These are phyloP conservation scores for Oscheius sp. DNA, from an alignment of 2,888 invertebrate genomes.

Conservation along the genomic window DNA sequence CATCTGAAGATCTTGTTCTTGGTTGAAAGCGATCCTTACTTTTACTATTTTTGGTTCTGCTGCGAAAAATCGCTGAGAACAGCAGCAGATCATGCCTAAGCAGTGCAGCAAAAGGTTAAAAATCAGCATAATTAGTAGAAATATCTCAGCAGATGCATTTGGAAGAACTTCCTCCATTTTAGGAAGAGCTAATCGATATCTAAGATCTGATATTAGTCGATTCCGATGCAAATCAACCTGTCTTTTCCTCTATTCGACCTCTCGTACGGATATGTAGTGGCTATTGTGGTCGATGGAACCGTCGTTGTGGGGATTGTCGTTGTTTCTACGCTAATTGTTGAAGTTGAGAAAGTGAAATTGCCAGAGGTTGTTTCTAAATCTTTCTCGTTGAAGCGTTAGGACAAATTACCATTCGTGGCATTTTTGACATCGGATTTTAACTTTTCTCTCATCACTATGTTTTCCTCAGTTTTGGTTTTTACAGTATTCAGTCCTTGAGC, in stretches of 20 bases:
- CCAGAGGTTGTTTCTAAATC: no score
- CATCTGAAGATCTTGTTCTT: slow-evolving; percentile 20
- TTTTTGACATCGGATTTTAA: background rate
- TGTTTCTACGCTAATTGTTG: background rate
- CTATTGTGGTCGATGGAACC: slow-evolving; percentile 24
- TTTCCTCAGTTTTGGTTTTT: slow-evolving; percentile 44
- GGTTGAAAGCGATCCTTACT: slow-evolving; percentile 7
- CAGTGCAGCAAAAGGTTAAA: slow-evolving; percentile 19
- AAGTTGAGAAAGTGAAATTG: no score
- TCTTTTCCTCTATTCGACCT: background rate
- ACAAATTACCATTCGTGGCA: background rate
- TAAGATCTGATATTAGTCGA: background rate
- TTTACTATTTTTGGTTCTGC: slow-evolving; percentile 47
- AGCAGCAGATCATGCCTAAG: slow-evolving; percentile 50
- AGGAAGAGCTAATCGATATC: background rate
- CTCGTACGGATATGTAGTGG: background rate
- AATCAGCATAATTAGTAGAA: slow-evolving; percentile 24
- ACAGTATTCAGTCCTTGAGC: slow-evolving; percentile 35
- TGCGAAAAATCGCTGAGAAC: slow-evolving; percentile 37
- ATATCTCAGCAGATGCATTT: slow-evolving; percentile 24
- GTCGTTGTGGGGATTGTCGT: no score
- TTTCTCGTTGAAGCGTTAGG: slow-evolving; percentile 27
- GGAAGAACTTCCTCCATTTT: slow-evolving; percentile 6
- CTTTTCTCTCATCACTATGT: slow-evolving; percentile 28
- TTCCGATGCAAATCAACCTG: background rate